Evolutionary conservation across 2,888 invertebrate species (phyloP), one percentile per base, ranked within the genome.

Genomic region (Troides oblongomaculatus): DNA sequence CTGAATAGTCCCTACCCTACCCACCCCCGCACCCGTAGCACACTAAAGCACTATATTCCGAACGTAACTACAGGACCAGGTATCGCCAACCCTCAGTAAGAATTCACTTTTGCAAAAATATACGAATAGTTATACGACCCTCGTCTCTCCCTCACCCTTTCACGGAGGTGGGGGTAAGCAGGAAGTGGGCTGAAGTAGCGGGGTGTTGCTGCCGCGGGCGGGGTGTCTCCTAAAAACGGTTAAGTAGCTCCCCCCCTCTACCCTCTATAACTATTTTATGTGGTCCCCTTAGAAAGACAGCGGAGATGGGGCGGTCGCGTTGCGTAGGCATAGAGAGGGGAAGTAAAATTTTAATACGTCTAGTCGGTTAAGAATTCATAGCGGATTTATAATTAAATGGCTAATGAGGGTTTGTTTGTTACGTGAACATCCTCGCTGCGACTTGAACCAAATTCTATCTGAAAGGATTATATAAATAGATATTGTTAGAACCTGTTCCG

Each of bases 181-280:
- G 91, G 91, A 90, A 90, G 87, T 85, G 89, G 89, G 89, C 84
- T 80, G 86, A 85, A 86, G 89, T 83, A 83, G 87, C 79, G 81
- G 87, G 88, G 89, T 82, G 88, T 85, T 87, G 83, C 86, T 87
- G 83, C 86, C 85, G 80, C 81, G 85, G 86, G 86, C 76, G 90
- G 92, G 92, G 91, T 87, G 90, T 89, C 91, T 90, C 91, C 92
- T 92, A 92, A 92, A 92, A 92, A 92, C 92, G 90, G 91, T 90
- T 91, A 92, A 92, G 92, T 92, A 92, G 92, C 91, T 88, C 85
- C 87, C 87, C 87, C 39, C 39, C 39, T 39, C 8, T 82, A 79
- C 86, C 85, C 89, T 88, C 88, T 88, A 90, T 92, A 92, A 92
- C 92, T 92, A 92, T 92, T 92, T 92, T 92, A 92, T 92, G 90